Evolutionary conservation across 1,140 invertebrate species (phyloP).

Genomic region (Pantala flavescens): DNA sequence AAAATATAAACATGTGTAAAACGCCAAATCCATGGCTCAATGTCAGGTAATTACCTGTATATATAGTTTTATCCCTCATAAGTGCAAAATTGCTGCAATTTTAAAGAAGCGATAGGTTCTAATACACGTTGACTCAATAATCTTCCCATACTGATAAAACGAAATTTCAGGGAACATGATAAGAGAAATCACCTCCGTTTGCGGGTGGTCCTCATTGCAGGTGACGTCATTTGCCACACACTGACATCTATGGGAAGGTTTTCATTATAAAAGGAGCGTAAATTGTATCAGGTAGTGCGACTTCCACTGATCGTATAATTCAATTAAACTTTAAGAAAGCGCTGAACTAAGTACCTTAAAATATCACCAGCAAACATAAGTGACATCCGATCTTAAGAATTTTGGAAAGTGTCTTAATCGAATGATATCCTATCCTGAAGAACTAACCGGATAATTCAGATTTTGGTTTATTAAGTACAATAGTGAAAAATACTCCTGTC

Average conservation of each 20-base stretch:
- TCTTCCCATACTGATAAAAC: neutral
- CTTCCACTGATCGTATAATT: too few relatives aligned
- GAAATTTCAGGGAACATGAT: neutral
- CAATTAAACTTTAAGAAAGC: too few relatives aligned
- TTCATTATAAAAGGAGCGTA: neutral
- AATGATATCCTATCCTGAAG: too few relatives aligned
- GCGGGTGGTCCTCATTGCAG: neutral
- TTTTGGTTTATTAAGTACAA: too few relatives aligned
- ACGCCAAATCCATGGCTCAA: neutral
- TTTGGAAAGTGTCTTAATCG: too few relatives aligned
- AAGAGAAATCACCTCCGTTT: neutral
- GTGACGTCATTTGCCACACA: neutral
- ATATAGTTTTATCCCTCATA: neutral
- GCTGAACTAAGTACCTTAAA: too few relatives aligned
- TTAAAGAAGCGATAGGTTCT: neutral
- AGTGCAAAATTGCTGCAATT: neutral
- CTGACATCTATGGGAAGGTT: neutral
- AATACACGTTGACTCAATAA: neutral
- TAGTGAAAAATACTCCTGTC: too few relatives aligned
- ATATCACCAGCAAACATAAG: too few relatives aligned
- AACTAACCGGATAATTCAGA: too few relatives aligned
- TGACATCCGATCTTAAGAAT: too few relatives aligned
- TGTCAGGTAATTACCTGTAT: neutral
- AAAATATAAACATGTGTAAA: conserved; percentile 4
- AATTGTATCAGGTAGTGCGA: neutral